These are phyloP conservation scores for Amblyopsis hoosieri DNA, from an alignment of 2,797 vertebrate genomes.

Conservation along the genomic window DNA sequence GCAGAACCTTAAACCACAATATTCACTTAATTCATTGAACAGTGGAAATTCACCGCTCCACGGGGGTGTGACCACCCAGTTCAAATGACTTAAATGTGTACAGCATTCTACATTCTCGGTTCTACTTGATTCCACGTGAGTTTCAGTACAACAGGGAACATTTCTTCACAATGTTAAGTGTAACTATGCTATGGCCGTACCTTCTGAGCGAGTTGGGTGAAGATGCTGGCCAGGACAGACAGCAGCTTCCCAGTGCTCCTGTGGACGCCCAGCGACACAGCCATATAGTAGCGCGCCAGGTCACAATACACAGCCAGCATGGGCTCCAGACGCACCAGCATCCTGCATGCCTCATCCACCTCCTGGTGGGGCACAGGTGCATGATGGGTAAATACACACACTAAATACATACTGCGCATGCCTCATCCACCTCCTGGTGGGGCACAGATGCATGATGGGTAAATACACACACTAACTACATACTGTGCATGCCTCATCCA, in stretches of 20 bases:
- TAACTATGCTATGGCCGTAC: slow-evolving; percentile 57
- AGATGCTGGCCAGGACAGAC: slow-evolving; percentile 87
- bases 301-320: slow-evolving; percentile 87
- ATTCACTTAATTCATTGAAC: no score
- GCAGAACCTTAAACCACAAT: no score
- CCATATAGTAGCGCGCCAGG: slow-evolving; percentile 87
- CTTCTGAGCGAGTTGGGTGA: slow-evolving; percentile 92
- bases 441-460: neutral
- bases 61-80: no score
- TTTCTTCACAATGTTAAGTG: neutral
- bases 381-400: neutral
- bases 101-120: no score
- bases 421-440: slow-evolving; percentile 80
- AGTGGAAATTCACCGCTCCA: no score
- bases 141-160: no score
- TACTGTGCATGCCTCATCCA: slow-evolving; percentile 78
- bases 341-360: slow-evolving; percentile 81
- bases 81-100: no score
- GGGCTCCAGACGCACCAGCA: slow-evolving; percentile 86
- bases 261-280: slow-evolving; percentile 85
- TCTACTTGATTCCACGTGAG: no score
- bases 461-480: no score
- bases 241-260: slow-evolving; percentile 90
- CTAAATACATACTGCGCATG: slow-evolving; percentile 61
- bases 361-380: slow-evolving; percentile 66